Evolutionary conservation across 37 sponge, comb jelly and placozoan genomes (phyloP).

Genomic region (Agelas oroides): DNA sequence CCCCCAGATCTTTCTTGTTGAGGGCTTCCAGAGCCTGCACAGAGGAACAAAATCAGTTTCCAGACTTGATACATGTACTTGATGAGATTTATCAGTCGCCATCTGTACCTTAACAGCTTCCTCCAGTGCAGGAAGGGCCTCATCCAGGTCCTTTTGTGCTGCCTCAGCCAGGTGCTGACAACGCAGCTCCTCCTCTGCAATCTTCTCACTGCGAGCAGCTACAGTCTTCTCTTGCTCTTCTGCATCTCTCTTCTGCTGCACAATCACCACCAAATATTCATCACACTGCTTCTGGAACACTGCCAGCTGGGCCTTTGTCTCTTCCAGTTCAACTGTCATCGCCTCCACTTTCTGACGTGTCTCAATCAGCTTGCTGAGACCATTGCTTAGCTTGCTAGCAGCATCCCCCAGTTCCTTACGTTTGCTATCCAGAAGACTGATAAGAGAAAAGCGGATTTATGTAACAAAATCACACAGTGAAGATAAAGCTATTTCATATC

Average conservation of each 20-base stretch:
- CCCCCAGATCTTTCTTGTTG: slow-evolving; percentile 97
- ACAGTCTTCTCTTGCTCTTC: slow-evolving; percentile 97
- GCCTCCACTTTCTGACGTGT: slow-evolving; percentile 96
- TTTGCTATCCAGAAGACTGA: slow-evolving; percentile 90
- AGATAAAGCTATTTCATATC: no score
- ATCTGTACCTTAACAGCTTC: slow-evolving; percentile 83
- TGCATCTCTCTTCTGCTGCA: slow-evolving; percentile 98
- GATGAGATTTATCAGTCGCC: no score
- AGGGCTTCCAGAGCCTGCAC: slow-evolving; percentile 91
- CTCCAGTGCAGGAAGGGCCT: slow-evolving; percentile 94
- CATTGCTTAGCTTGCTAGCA: slow-evolving; percentile 91
- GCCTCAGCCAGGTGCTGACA: slow-evolving; percentile 89
- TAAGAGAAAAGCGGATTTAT: background rate
- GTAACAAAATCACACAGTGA: no score
- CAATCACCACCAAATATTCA: slow-evolving; percentile 96
- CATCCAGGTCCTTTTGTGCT: slow-evolving; percentile 97
- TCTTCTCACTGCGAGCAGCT: slow-evolving; percentile 92
- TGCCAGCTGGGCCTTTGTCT: slow-evolving; percentile 88
- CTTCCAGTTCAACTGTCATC: slow-evolving; percentile 96
- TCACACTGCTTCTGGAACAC: slow-evolving; percentile 99
- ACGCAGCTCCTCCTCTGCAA: slow-evolving; percentile 94
- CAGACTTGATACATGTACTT: no score
- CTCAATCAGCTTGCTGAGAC: slow-evolving; percentile 93
- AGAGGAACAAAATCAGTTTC: no score
- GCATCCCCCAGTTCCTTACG: slow-evolving; percentile 95